phyloP scores from a whole-genome alignment of 2,888 invertebrate species.

The Latrodectus elegans region DNA sequence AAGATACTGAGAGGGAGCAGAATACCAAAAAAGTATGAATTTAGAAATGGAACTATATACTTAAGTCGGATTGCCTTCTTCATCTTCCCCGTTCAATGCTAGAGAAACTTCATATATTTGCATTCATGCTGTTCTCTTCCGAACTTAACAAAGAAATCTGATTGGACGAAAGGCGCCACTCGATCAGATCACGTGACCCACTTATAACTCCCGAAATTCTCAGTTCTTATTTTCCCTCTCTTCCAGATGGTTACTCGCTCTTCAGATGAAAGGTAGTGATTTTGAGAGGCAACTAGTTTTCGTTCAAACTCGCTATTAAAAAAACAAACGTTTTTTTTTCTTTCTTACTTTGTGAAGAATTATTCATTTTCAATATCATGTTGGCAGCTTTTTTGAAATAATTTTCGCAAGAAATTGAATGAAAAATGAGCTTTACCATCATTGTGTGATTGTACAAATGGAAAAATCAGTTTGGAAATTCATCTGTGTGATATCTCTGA shows the following conservation, averaged over 20 bases:
- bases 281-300: not conserved
- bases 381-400: too few relatives aligned
- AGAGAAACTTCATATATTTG: not conserved
- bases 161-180: constrained; percentile 17
- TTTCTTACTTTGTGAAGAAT: not conserved
- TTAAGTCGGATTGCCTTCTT: too few relatives aligned
- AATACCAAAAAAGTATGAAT: too few relatives aligned
- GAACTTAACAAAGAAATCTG: not conserved
- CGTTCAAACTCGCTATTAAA: not conserved
- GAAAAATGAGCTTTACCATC: too few relatives aligned
- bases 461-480: too few relatives aligned
- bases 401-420: too few relatives aligned
- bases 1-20: too few relatives aligned
- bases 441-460: too few relatives aligned
- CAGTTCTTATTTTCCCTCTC: not conserved
- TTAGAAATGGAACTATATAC: too few relatives aligned
- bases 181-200: not conserved
- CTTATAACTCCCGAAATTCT: not conserved
- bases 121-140: not conserved
- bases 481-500: too few relatives aligned
- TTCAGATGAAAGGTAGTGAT: not conserved
- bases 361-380: too few relatives aligned
- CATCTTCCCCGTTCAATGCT: too few relatives aligned
- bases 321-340: not conserved
- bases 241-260: not conserved